Base-by-base conservation (phyloP, 2,888 invertebrate species). In the Hipparchia semele region DNA sequence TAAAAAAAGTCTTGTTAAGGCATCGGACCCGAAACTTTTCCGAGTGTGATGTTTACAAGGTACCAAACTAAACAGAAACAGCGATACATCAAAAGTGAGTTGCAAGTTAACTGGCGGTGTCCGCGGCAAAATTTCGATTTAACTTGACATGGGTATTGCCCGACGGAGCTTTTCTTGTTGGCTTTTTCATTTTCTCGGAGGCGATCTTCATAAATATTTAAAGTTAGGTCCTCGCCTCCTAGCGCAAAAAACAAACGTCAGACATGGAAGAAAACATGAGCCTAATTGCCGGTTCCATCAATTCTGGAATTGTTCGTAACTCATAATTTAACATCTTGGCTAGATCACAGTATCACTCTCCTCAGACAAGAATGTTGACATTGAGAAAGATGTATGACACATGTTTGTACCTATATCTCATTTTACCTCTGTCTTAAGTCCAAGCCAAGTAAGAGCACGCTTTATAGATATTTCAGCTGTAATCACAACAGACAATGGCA, bases 11-110 rank as follows among this genome's bases (percentile, higher is more conserved):
- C 3, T 23, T 39, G 39, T 39, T 39, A 39, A 39, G 39, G 39
- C 39, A 2, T 2, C 58, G 70, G 86, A 86, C 89, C 87, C 86
- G 68, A 81, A 90, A 92, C 90, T 83, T 91, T 90, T 87, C 79
- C 81, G 81, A 83, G 81, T 81, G 81, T 82, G 80, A 87, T 90
- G 88, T 90, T 92, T 89, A 89, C 86, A 90, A 86, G 86, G 86
- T 83, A 83, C 84, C 82, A 80, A 86, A 90, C 86, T 90, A 84
- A 83, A 85, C 86, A 89, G 90, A 91, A 92, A 91, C 90, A 90
- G 86, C 90, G 86, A 91, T 91, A 92, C 86, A 92, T 92, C 91
- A 92, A 91, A 92, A 92, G 89, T 89, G 87, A 91, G 88, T 91
- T 90, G 88, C 86, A 89, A 91, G 88, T 90, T 88, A 88, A 90